Base-by-base conservation (phyloP, 1,140 invertebrate species). In the Drosophila rufa region DNA sequence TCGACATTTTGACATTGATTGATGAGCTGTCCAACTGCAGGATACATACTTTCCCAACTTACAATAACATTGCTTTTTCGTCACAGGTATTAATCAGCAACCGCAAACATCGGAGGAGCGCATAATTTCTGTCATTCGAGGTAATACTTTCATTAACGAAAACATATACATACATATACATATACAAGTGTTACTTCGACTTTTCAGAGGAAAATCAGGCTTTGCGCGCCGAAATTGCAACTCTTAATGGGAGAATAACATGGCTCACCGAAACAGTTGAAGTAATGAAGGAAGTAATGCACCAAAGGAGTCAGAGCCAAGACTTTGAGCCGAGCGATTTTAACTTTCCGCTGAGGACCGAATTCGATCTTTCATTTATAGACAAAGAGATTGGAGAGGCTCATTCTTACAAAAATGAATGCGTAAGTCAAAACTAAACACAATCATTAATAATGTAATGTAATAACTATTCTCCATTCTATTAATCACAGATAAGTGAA, bases 141-240 rank as follows among this genome's bases (percentile, higher is more conserved):
- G 51, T 55, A 55, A 15, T 11, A 11, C n/a, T 11, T 38, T 2
- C 0, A 36, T 14, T 22, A 38, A 22, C 30, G 19, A 22, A 53
- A 25, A 25, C 22, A 25, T 25, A 25, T 25, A 22, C 5, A 22
- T 9, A 22, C 3, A 14, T 22, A 6, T 2, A 7, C 15, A 22
- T 22, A 22, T 38, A 22, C 1, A 15, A 22, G 8, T 8, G 12
- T 0, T 15, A 15, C 15, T 55, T 55, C 7, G 3, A 9, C 38
- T 38, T 55, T 55, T 38, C 4, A 55, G 51, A 55, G 38, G 51
- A 55, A 19, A 55, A 55, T 38, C 38, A 38, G 9, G 22, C 51
- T 1, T 8, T 55, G 51, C 51, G 51, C 2, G 50, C 7, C 17
- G 33, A 38, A 17, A 22, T 55, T 11, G 19, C 7, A 15, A 38